phyloP scores from a whole-genome alignment of 2,888 invertebrate genomes.

The Halictus ligatus region DNA sequence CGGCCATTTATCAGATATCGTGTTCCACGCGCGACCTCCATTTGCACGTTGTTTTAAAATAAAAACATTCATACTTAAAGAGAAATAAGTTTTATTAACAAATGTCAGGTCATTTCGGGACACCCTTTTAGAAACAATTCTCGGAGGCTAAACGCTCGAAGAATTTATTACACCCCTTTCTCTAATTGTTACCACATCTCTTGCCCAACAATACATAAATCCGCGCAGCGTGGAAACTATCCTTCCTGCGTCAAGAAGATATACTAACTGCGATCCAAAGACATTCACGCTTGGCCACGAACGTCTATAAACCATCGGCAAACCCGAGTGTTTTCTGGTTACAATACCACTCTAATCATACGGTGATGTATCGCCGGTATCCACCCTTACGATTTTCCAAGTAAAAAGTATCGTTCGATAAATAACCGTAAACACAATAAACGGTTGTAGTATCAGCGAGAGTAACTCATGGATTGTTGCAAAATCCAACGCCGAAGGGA shows the following conservation, averaged over 20 bases:
- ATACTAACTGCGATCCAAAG: constrained; percentile 15
- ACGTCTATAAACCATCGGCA: constrained; percentile 43
- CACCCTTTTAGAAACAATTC: background rate
- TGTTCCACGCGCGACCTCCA: no score
- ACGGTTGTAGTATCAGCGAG: constrained; percentile 17
- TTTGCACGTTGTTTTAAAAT: no score
- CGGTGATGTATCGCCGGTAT: constrained; percentile 9
- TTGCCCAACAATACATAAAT: constrained; percentile 15
- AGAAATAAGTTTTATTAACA: no score
- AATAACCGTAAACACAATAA: constrained; percentile 28
- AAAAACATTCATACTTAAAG: no score
- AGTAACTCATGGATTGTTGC: constrained; percentile 35
- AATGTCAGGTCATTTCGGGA: no score
- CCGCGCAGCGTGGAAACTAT: background rate
- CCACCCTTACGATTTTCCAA: constrained; percentile 37
- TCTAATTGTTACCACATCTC: constrained; percentile 15
- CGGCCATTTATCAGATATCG: no score
- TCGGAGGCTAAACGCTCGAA: background rate
- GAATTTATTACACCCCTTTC: background rate
- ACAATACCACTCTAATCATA: constrained; percentile 42
- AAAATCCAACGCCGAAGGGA: constrained; percentile 23
- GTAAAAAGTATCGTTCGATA: constrained; percentile 30
- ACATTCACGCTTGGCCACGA: background rate
- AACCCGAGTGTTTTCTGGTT: constrained; percentile 30
- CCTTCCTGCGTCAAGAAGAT: constrained; percentile 25